Evolutionary conservation across 2,797 vertebrate species (phyloP).

Genomic region (Sciurus vulgaris): DNA sequence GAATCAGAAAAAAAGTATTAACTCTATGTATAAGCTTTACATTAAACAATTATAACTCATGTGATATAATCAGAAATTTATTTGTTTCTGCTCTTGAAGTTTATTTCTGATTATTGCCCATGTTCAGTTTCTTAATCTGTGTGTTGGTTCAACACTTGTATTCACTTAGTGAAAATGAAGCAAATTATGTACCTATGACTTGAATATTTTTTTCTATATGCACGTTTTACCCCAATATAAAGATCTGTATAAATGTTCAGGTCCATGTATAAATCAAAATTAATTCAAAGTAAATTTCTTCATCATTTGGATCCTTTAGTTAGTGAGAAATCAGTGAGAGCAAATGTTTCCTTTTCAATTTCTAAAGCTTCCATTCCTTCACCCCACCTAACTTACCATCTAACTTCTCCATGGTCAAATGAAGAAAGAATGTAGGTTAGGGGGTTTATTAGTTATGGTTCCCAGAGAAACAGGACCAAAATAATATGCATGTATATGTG

Average conservation of each 20-base stretch:
- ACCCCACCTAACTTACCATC: background rate
- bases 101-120: constrained; percentile 12
- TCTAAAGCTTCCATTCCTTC: background rate
- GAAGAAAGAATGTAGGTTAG: background rate
- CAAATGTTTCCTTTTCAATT: background rate
- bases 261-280: background rate
- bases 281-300: background rate
- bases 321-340: background rate
- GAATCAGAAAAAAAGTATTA: background rate
- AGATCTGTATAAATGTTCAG: background rate
- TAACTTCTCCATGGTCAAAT: background rate
- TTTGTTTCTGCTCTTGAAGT: background rate
- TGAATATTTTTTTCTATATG: background rate
- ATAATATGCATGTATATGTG: background rate
- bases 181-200: background rate
- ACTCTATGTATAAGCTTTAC: background rate
- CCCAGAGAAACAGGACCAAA: background rate
- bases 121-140: background rate
- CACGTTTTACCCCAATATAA: background rate
- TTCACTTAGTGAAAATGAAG: background rate
- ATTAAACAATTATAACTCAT: background rate
- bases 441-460: background rate
- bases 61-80: background rate
- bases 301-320: background rate
- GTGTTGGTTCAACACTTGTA: background rate